These are phyloP conservation scores for Dryococelus australis DNA, from an alignment of 2,888 invertebrate species.

Conservation along the genomic window DNA sequence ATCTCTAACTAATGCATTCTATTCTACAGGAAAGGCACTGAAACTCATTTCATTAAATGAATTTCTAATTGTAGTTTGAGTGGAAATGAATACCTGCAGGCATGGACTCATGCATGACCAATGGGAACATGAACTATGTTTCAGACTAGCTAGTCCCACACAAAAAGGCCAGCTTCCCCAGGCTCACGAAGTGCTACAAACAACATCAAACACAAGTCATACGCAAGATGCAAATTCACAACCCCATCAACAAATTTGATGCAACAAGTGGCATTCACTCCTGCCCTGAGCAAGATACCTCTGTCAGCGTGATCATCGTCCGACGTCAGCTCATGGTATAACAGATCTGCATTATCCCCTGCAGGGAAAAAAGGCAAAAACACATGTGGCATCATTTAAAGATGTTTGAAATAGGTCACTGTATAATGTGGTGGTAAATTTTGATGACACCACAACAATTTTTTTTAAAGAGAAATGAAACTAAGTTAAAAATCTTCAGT, in stretches of 20 bases:
- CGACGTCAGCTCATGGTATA: constrained; percentile 64
- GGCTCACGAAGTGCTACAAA: background rate
- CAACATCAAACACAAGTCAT: constrained; percentile 1
- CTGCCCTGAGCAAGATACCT: constrained; percentile 37
- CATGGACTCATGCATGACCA: background rate
- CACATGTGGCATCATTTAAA: background rate
- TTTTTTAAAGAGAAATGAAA: background rate
- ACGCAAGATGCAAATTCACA: background rate
- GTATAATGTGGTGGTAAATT: background rate
- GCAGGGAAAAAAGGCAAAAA: constrained; percentile 49
- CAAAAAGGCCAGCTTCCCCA: constrained; percentile 16
- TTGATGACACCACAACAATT: background rate
- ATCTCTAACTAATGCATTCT: background rate
- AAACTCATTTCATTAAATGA: background rate
- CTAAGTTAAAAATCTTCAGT: background rate
- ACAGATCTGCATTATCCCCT: constrained; percentile 67
- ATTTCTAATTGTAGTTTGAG: background rate
- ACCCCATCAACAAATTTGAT: background rate
- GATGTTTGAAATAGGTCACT: constrained; percentile 39
- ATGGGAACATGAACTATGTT: background rate
- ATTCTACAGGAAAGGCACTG: background rate
- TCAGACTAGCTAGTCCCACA: background rate
- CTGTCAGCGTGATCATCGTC: constrained; percentile 51
- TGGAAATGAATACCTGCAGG: background rate
- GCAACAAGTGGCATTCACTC: constrained; percentile 1